A percentile compares a stretch with the other conserved stretches of the same genome.
These are phyloP conservation scores for Phrynosoma platyrhinos DNA, from an alignment of 2,113 vertebrate species.

Conservation along the genomic window DNA sequence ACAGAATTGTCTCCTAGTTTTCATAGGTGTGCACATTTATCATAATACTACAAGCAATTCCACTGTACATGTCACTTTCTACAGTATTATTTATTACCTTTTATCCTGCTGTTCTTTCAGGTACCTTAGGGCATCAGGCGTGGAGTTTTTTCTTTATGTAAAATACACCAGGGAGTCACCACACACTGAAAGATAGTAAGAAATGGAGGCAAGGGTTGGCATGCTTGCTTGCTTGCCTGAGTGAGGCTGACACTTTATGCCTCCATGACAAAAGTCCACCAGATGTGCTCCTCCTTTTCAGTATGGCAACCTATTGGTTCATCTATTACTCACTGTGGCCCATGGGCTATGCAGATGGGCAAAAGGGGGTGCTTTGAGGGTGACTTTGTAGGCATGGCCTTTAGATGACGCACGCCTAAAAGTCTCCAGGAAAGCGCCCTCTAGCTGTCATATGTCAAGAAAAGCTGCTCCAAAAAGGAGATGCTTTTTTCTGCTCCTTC, in stretches of 20 bases:
- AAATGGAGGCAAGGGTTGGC: too few species aligned
- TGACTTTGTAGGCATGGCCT: too few species aligned
- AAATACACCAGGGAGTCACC: neutral
- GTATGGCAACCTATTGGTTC: neutral
- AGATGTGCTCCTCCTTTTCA: neutral
- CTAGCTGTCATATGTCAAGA: too few species aligned
- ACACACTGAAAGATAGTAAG: neutral
- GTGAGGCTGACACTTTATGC: neutral
- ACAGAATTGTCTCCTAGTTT: slow-evolving; percentile 5
- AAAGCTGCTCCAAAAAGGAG: too few species aligned
- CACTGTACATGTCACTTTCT: neutral
- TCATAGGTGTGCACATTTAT: neutral
- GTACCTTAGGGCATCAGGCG: neutral
- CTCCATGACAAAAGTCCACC: neutral
- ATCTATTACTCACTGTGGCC: neutral
- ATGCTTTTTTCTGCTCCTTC: too few species aligned
- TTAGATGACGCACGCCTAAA: too few species aligned
- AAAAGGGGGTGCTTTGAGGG: too few species aligned
- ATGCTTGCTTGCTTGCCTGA: too few species aligned
- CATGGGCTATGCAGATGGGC: too few species aligned
- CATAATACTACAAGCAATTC: slow-evolving; percentile 14
- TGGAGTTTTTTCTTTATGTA: neutral
- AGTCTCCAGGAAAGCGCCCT: too few species aligned
- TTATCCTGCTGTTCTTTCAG: neutral
- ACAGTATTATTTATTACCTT: neutral